Percentiles rank a stretch among this genome's conserved stretches.
Conservation (phyloP, 2,797 vertebrate genomes). For the Vespertilio murinus region DNA sequence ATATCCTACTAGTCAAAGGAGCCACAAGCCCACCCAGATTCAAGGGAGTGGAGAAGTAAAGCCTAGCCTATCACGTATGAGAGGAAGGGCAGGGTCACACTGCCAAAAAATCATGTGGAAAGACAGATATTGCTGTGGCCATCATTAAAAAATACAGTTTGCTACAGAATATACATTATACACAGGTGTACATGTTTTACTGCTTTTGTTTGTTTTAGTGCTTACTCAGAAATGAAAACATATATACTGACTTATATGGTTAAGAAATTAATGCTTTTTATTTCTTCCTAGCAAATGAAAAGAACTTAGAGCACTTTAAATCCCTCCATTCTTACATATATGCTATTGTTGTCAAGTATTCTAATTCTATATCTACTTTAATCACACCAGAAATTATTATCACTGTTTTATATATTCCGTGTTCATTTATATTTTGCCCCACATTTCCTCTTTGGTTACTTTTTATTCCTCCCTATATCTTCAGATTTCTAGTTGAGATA, state of each 20-base stretch:
- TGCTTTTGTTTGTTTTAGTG: neutral
- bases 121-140: neutral
- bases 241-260: neutral
- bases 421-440: neutral
- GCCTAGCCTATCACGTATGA: neutral
- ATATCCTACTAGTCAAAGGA: neutral
- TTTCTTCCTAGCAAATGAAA: neutral
- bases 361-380: slow-evolving; percentile 20
- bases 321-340: neutral
- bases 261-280: slow-evolving; percentile 40
- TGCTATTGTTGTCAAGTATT: neutral
- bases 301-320: neutral
- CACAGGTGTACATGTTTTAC: neutral
- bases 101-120: neutral
- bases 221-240: neutral
- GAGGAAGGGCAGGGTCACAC: neutral
- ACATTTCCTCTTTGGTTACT: neutral
- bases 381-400: neutral
- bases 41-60: neutral
- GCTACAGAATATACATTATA: neutral
- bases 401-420: neutral
- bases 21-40: neutral
- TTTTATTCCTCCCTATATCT: neutral
- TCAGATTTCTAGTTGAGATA: neutral
- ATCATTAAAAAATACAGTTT: neutral